Evolutionary conservation across 2,797 vertebrate species (phyloP).

Genomic region (Anisognathus igniventris): DNA sequence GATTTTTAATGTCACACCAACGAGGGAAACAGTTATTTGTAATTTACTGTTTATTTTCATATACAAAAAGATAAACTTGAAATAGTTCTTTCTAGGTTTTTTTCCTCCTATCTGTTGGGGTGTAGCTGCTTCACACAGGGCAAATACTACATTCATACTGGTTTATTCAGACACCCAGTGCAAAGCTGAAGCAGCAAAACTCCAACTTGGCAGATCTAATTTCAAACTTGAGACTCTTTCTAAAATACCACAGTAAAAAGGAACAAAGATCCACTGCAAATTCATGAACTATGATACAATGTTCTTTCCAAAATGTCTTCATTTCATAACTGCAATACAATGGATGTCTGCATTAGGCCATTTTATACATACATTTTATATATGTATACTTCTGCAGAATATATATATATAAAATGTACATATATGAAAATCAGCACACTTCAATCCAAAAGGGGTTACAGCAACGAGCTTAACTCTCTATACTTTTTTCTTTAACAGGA

Average conservation of each 20-base stretch:
- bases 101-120: conserved; percentile 78
- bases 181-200: conserved; percentile 81
- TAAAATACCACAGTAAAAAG: conserved; percentile 92
- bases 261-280: conserved; percentile 87
- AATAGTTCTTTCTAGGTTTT: conserved; percentile 83
- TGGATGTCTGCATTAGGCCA: conserved; percentile 79
- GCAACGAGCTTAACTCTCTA: conserved; percentile 82
- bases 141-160: conserved; percentile 89
- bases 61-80: conserved; percentile 95
- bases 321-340: conserved; percentile 82
- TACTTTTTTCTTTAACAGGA: conserved; percentile 76
- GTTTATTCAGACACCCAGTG: conserved; percentile 86
- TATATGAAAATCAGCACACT: conserved; percentile 76
- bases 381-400: conserved; percentile 48
- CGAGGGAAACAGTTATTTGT: conserved; percentile 22
- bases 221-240: conserved; percentile 84
- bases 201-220: conserved; percentile 82
- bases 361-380: conserved; percentile 72
- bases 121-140: conserved; percentile 81
- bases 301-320: conserved; percentile 78
- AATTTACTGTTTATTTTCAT: conserved; percentile 92
- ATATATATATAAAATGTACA: conserved; percentile 63
- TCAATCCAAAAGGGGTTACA: conserved; percentile 84
- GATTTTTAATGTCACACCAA: neutral
- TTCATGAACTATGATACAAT: conserved; percentile 89